A percentile compares a stretch with the other conserved stretches of the same genome.
phyloP scores from a whole-genome alignment of 2,888 invertebrate species.

The Molorchus minor region DNA sequence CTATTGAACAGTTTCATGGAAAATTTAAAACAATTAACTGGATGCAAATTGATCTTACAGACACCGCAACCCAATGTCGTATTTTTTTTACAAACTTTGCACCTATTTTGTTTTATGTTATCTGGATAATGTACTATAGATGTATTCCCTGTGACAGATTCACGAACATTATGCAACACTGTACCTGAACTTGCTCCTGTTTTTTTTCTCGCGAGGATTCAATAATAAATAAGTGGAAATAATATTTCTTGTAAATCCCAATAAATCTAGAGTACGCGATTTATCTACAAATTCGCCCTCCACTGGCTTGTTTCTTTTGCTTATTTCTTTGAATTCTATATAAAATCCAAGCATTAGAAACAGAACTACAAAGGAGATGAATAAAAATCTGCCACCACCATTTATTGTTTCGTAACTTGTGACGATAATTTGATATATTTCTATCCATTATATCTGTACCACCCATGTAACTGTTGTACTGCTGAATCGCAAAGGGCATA shows the following conservation, averaged over 20 bases:
- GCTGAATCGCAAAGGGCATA: neutral
- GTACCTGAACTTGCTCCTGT: neutral
- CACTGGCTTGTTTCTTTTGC: neutral
- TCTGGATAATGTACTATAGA: neutral
- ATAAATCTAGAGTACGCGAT: neutral
- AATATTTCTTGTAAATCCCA: neutral
- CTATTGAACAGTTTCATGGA: neutral
- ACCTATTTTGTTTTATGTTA: neutral
- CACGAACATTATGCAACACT: neutral
- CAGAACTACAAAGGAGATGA: neutral
- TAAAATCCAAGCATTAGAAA: neutral
- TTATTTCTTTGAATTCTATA: neutral
- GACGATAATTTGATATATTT: neutral
- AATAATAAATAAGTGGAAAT: neutral
- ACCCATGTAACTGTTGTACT: neutral
- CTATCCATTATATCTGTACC: neutral
- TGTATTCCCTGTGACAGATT: neutral
- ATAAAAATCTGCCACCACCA: slow-evolving; percentile 6
- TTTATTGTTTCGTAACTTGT: neutral
- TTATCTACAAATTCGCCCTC: neutral
- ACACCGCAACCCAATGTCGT: neutral
- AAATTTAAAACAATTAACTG: neutral
- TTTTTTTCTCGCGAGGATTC: neutral
- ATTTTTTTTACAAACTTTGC: neutral
- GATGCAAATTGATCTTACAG: neutral